Evolutionary conservation across 1,140 invertebrate genomes (phyloP).

Genomic region (Drosophila teissieri): DNA sequence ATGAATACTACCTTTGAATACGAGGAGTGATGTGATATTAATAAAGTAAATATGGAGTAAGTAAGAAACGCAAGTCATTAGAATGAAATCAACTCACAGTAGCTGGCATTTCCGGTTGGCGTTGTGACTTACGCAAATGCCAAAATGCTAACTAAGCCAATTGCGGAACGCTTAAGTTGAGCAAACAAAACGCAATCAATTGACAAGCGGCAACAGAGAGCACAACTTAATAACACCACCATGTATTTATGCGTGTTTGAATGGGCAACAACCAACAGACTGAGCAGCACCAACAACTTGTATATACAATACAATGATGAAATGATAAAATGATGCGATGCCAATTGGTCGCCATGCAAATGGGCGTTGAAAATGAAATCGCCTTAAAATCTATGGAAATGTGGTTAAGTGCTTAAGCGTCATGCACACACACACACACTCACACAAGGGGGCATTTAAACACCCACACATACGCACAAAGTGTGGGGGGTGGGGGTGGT

Average conservation of each 20-base stretch:
- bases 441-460: neutral
- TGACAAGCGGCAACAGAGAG: slow-evolving; percentile 34
- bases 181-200: slow-evolving; percentile 53
- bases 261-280: neutral
- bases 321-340: slow-evolving; percentile 53
- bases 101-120: slow-evolving; percentile 5
- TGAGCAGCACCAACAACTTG: slow-evolving; percentile 14
- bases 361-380: slow-evolving; percentile 65
- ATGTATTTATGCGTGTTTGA: neutral
- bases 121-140: slow-evolving; percentile 32
- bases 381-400: slow-evolving; percentile 75
- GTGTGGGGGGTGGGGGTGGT: too few species aligned
- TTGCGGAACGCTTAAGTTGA: slow-evolving; percentile 45
- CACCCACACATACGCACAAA: slow-evolving; percentile 7
- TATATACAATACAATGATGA: slow-evolving; percentile 13
- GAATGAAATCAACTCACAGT: slow-evolving; percentile 9
- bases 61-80: neutral
- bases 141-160: slow-evolving; percentile 48
- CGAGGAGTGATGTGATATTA: too few species aligned
- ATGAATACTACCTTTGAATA: too few species aligned
- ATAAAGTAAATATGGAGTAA: too few species aligned
- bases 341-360: slow-evolving; percentile 61
- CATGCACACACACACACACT: slow-evolving; percentile 3
- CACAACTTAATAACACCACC: slow-evolving; percentile 46
- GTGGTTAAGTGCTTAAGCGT: slow-evolving; percentile 68